Percentiles rank a stretch among this genome's conserved stretches.
phyloP scores from a whole-genome alignment of 2,888 invertebrate genomes.

The Dysmachus trigonus region DNA sequence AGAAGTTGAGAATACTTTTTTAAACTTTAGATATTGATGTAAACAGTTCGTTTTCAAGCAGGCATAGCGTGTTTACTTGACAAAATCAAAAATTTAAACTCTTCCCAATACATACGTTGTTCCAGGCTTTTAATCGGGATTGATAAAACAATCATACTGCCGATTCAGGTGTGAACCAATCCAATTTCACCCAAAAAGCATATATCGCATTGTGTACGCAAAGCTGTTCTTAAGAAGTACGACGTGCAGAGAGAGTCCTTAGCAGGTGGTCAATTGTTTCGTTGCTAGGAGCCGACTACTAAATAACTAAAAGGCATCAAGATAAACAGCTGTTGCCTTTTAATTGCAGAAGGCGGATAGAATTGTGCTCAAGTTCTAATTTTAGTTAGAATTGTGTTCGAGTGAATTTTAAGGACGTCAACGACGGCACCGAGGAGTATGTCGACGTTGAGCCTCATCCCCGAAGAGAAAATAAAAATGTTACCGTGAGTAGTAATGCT shows the following conservation, averaged over 20 bases:
- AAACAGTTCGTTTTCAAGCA: not conserved
- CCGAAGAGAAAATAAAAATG: conserved; percentile 66
- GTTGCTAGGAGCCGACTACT: not conserved
- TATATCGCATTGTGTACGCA: not conserved
- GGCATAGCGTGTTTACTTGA: not conserved
- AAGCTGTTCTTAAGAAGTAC: not conserved
- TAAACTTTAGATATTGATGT: not conserved
- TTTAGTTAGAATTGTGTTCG: conserved; percentile 41
- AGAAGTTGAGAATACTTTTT: not conserved
- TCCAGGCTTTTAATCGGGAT: not conserved
- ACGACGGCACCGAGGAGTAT: conserved; percentile 58
- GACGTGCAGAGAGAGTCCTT: not conserved
- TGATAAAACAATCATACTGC: not conserved
- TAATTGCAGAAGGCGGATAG: not conserved
- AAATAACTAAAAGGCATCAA: not conserved
- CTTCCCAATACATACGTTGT: not conserved
- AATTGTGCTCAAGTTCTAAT: conserved; percentile 5
- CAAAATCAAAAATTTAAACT: not conserved
- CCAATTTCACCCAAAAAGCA: not conserved
- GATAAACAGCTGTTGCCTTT: conserved; percentile 22
- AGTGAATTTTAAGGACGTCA: conserved; percentile 55
- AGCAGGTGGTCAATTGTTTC: not conserved
- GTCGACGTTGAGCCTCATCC: conserved; percentile 67
- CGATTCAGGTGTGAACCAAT: not conserved
- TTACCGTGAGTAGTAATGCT: conserved; percentile 57